Percentiles rank a stretch among this genome's conserved stretches.
phyloP scores from a whole-genome alignment of 2,113 vertebrate species.

The Eleginops maclovinus region DNA sequence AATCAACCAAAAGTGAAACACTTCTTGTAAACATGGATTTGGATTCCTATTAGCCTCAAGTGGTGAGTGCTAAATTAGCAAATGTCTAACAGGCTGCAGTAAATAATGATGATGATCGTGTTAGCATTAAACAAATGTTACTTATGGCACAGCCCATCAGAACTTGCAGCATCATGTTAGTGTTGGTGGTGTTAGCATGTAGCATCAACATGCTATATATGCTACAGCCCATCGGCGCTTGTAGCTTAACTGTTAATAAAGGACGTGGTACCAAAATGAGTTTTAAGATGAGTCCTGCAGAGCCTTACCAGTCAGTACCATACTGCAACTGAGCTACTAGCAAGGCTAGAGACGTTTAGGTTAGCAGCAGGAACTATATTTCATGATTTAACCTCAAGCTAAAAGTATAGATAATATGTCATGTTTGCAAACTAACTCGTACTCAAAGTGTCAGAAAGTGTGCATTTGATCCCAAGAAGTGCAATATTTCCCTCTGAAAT shows the following conservation, averaged over 20 bases:
- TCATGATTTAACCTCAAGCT: neutral
- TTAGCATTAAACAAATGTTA: too few species aligned
- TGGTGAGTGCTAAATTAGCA: too few species aligned
- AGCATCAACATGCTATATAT: neutral
- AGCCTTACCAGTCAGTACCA: too few species aligned
- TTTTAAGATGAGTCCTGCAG: too few species aligned
- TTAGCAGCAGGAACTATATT: neutral
- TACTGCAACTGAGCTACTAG: too few species aligned
- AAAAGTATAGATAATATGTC: neutral
- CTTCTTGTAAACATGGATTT: neutral
- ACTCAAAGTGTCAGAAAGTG: neutral
- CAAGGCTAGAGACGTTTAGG: neutral
- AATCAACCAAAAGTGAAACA: neutral
- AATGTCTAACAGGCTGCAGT: too few species aligned
- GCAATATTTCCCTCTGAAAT: slow-evolving; percentile 2
- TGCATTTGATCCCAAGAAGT: neutral
- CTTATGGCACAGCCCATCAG: too few species aligned
- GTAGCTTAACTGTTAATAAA: neutral
- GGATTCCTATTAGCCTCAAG: too few species aligned
- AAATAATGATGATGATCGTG: neutral
- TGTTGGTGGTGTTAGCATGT: neutral
- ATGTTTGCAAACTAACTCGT: neutral
- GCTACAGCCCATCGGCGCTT: neutral
- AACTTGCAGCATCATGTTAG: too few species aligned
- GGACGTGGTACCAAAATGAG: too few species aligned